Evolutionary conservation across 1,140 invertebrate genomes (phyloP), one percentile per base, ranked within the genome.

Genomic region (Vollenhovia emeryi): DNA sequence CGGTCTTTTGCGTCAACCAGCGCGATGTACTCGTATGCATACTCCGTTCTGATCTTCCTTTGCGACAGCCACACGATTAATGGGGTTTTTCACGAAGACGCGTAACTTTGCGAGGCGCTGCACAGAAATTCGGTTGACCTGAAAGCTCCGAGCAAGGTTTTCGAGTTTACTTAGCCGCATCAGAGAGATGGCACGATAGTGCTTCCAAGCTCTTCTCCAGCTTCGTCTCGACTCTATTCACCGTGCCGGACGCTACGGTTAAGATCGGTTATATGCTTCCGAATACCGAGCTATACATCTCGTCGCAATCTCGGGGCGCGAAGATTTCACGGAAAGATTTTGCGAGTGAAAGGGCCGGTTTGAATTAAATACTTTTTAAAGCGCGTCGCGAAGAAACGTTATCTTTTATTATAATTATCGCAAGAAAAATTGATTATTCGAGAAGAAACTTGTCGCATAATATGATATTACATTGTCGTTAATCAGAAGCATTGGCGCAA

Each of bases 151-250:
- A 62, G 36, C 36, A 57, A 73, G 50, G 66, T 82, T 82, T 73
- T 43, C 66, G 66, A 73, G 66, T 73, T 82, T 82, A 57, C 78
- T 73, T 73, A 57, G 66, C 50, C 64, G 36, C 50, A 71, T 82
- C 78, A 82, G 78, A 84, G 71, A 84, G 80, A 84, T 83, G 52
- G 36, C 55, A 71, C 52, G 79, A 83, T 84, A 84, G 59, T 27
- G 50, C 69, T 59, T 74, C 64, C 66, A 45, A 64, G 60, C 84
- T 50, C 64, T 64, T 48, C 45, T 79, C 48, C 68, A 24, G 45
- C 59, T 85, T 66, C 78, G 36, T 73, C 68, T 69, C 18, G 43
- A 11, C 11, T 76, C 82, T 50, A 74, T 79, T 85, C 73, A 62
- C 24, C 8, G 24, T 48, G n/a, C 62, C 50, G 45, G 69, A 80